These are phyloP conservation scores for Oeneis ivallda DNA, from an alignment of 2,888 invertebrate species.

Conservation along the genomic window DNA sequence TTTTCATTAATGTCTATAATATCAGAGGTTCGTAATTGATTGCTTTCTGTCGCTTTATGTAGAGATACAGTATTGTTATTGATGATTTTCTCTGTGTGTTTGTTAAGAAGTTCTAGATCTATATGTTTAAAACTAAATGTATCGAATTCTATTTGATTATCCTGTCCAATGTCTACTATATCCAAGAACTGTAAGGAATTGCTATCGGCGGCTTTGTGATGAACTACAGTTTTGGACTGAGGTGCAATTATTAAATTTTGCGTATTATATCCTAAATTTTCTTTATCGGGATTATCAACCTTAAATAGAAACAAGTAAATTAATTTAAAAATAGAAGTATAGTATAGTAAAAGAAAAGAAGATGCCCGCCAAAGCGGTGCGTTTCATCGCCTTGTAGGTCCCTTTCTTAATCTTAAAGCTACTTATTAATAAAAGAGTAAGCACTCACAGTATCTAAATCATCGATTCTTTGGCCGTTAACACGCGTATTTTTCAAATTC, in stretches of 20 bases:
- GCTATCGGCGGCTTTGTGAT: constrained; percentile 25
- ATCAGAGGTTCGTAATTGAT: constrained; percentile 51
- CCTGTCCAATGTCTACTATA: constrained; percentile 49
- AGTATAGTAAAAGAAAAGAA: neutral
- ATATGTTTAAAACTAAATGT: constrained; percentile 26
- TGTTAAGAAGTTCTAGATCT: no score
- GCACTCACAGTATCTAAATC: neutral
- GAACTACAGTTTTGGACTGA: neutral
- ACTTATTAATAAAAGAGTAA: neutral
- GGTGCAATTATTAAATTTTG: neutral
- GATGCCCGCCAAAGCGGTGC: neutral
- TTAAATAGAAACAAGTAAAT: constrained; percentile 7
- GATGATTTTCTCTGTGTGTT: no score
- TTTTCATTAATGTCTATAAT: constrained; percentile 49
- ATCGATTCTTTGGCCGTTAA: neutral
- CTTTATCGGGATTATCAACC: constrained; percentile 14
- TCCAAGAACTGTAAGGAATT: constrained; percentile 52
- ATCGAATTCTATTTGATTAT: constrained; percentile 31
- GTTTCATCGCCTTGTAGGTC: no score
- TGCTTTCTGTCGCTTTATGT: constrained; percentile 29
- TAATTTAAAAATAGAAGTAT: neutral
- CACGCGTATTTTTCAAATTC: neutral
- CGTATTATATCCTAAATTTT: constrained; percentile 14
- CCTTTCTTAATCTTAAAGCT: neutral
- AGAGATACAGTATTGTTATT: neutral